Evolutionary conservation across 1,140 invertebrate species (phyloP), one percentile per base, ranked within the genome.

Genomic region (Habropoda laboriosa): DNA sequence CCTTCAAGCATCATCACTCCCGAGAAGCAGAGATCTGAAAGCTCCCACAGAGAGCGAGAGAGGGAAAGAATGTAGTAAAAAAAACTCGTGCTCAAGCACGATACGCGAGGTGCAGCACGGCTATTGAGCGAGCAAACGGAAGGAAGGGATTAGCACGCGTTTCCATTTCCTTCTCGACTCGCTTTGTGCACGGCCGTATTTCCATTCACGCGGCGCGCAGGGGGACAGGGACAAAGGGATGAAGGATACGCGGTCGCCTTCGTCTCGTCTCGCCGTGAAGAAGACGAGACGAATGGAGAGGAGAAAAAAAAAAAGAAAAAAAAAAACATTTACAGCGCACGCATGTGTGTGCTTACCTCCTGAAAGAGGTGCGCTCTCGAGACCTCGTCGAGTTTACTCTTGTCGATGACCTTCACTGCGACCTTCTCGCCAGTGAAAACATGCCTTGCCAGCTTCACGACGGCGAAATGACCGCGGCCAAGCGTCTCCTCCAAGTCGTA

Each of bases 351-450:
- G 0, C 74, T 85, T 64, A 97, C 97, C 95, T 98, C 99, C 94
- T 99, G 98, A 92, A 99, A 99, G 70, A 99, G 95, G 95, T 99
- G 98, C 63, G 97, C 96, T 88, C 97, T 96, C n/a, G 98, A 99
- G 13, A 98, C 95, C 87, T 98, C 97, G 93, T 99, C 99, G 86
- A 99, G 93, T 93, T 99, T 99, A 71, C 96, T 98, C 93, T 99
- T 99, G 93, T 99, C 99, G 88, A 99, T 99, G 63, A 99, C 96
- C 94, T 97, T 97, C 51, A 97, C 97, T 63, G 96, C 97, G 64
- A 99, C 99, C 93, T 99, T 98, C 94, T 99, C 98, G n/a, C 98
- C 98, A 53, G 99, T 99, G 92, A 99, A 99, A 55, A 99, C 99
- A 95, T 99, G 99, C 81, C 97, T 94, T 13, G 99, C 99, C 79